phyloP scores from a whole-genome alignment of 1,140 invertebrate species.

The Drosophila elegans region DNA sequence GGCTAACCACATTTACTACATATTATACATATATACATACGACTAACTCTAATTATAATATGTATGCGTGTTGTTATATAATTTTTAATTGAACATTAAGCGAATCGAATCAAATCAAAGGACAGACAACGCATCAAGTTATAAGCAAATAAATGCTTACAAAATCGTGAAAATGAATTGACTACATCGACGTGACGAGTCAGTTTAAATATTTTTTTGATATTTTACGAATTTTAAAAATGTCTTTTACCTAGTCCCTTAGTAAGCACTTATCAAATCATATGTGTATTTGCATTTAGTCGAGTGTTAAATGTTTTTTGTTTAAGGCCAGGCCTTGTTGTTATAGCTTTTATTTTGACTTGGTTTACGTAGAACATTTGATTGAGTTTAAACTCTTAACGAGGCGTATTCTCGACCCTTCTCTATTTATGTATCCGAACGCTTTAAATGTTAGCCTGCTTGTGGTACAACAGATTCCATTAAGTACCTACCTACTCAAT shows the following conservation, averaged over 20 bases:
- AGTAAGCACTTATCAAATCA: conserved; percentile 27
- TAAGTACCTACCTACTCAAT: conserved; percentile 74
- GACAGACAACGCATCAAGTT: conserved; percentile 74
- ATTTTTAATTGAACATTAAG: conserved; percentile 69
- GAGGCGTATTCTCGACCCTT: conserved; percentile 23
- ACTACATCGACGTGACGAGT: conserved; percentile 26
- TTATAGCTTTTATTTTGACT: conserved; percentile 43
- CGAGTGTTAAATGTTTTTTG: conserved; percentile 44
- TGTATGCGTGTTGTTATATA: conserved; percentile 76
- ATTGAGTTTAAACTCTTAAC: conserved; percentile 8
- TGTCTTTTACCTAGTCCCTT: conserved; percentile 66
- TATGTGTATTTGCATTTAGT: conserved; percentile 30
- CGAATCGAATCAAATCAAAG: conserved; percentile 75
- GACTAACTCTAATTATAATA: conserved; percentile 54
- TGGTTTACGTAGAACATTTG: conserved; percentile 31
- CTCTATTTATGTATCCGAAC: conserved; percentile 65
- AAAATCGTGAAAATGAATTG: conserved; percentile 56
- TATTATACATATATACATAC: conserved; percentile 55
- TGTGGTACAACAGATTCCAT: conserved; percentile 76
- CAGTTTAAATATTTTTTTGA: conserved; percentile 43
- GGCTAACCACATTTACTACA: conserved; percentile 70
- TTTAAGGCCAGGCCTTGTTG: conserved; percentile 73
- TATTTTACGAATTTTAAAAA: conserved; percentile 46
- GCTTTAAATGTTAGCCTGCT: conserved; percentile 83
- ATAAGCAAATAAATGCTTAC: conserved; percentile 72